Evolutionary conservation across 2,888 invertebrate genomes (phyloP).

Genomic region (Nemurella pictetii): DNA sequence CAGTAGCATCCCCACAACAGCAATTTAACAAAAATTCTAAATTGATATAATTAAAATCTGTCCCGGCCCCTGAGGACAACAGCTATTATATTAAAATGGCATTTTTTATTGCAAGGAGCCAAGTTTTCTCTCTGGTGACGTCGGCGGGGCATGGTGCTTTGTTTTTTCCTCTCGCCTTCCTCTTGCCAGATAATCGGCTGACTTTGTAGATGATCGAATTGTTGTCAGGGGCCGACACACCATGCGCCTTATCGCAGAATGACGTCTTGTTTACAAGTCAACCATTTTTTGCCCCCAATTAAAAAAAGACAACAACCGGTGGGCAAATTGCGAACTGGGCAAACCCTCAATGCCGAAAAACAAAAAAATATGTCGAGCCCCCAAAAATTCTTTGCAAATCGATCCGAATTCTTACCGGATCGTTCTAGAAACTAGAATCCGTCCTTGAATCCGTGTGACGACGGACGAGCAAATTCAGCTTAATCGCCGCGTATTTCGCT

Average conservation of each 20-base stretch:
- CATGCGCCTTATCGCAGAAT: not conserved
- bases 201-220: not conserved
- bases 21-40: no score
- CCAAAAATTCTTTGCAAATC: not conserved
- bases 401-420: not conserved
- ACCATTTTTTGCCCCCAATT: not conserved
- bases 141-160: not conserved
- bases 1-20: no score
- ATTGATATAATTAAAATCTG: no score
- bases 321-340: not conserved
- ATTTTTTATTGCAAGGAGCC: no score
- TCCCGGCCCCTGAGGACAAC: no score
- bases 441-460: not conserved
- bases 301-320: not conserved
- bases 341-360: not conserved
- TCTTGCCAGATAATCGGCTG: not conserved
- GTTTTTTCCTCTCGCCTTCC: not conserved
- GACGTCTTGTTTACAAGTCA: not conserved
- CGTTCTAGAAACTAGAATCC: not conserved
- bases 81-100: no score
- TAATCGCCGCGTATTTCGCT: not conserved
- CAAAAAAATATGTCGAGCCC: not conserved
- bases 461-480: no score
- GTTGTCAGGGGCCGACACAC: not conserved
- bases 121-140: not conserved